These are phyloP conservation scores for Varanus salvator DNA, from an alignment of 2,113 vertebrate species.

Conservation along the genomic window DNA sequence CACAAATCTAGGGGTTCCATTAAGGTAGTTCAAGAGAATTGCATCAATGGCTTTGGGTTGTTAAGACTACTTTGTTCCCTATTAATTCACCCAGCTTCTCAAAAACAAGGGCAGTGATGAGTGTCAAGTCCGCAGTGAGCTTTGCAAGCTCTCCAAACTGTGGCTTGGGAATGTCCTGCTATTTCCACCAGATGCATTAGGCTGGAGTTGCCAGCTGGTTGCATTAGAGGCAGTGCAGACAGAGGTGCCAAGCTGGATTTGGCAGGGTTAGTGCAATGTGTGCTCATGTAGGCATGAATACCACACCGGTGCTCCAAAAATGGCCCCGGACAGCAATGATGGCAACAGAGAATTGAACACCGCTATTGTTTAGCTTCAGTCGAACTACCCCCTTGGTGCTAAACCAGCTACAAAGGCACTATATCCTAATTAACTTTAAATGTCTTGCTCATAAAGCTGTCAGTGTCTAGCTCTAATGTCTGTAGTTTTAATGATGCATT, in stretches of 20 bases:
- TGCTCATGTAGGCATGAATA: constrained; percentile 12
- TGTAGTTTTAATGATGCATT: constrained; percentile 73
- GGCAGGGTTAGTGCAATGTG: neutral
- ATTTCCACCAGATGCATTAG: constrained; percentile 11
- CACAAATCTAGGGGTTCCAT: neutral
- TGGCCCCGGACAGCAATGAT: neutral
- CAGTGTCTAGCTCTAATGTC: constrained; percentile 61
- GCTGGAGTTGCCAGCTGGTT: constrained; percentile 30
- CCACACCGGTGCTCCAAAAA: neutral
- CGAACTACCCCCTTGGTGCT: constrained; percentile 36
- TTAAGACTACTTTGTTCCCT: neutral
- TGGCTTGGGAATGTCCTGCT: neutral
- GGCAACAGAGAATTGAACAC: neutral
- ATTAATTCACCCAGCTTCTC: constrained; percentile 6
- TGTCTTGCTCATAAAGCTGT: constrained; percentile 67
- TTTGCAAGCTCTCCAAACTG: constrained; percentile 22
- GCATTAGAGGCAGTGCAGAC: constrained; percentile 15
- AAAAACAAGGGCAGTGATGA: neutral
- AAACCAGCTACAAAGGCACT: constrained; percentile 54
- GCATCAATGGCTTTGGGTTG: neutral
- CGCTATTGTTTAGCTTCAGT: constrained; percentile 52
- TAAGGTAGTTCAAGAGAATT: neutral
- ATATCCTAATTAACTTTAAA: constrained; percentile 71
- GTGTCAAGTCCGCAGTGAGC: constrained; percentile 2
- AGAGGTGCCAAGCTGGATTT: neutral